Evolutionary conservation across 2,888 invertebrate species (phyloP).

Genomic region (Coleophora flavipennella): DNA sequence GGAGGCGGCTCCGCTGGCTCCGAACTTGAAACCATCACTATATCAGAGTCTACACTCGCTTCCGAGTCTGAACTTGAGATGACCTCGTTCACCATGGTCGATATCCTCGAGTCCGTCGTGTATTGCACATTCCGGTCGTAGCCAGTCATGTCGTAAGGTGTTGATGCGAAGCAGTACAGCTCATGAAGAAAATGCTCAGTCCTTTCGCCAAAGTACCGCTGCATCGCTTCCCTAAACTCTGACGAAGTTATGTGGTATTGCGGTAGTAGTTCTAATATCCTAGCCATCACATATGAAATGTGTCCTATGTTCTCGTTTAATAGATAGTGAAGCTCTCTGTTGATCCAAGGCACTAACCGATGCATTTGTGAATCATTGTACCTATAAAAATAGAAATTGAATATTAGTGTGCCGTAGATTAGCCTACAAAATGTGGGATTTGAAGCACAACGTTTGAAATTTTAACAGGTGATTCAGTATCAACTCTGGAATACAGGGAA

Average conservation of each 20-base stretch:
- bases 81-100: constrained; percentile 71
- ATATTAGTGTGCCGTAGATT: no score
- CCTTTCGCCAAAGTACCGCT: constrained; percentile 77
- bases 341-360: constrained; percentile 90
- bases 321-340: constrained; percentile 86
- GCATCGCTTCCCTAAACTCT: constrained; percentile 80
- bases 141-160: constrained; percentile 88
- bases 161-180: constrained; percentile 87
- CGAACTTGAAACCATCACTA: constrained; percentile 47
- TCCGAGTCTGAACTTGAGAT: constrained; percentile 51
- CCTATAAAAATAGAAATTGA: constrained; percentile 53
- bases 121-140: constrained; percentile 83
- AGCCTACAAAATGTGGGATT: no score
- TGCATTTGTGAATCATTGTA: constrained; percentile 85
- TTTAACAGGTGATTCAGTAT: no score
- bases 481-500: no score
- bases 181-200: constrained; percentile 94
- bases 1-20: constrained; percentile 26
- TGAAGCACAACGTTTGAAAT: no score
- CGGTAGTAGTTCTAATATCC: constrained; percentile 79
- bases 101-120: constrained; percentile 68
- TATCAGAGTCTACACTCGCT: constrained; percentile 46
- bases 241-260: constrained; percentile 77
- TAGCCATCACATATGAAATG: constrained; percentile 77
- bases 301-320: constrained; percentile 76